A percentile compares a stretch with the other conserved stretches of the same genome.
These are phyloP conservation scores for Ascidia mentula DNA, from an alignment of 23 tunicate genomes.

Conservation along the genomic window DNA sequence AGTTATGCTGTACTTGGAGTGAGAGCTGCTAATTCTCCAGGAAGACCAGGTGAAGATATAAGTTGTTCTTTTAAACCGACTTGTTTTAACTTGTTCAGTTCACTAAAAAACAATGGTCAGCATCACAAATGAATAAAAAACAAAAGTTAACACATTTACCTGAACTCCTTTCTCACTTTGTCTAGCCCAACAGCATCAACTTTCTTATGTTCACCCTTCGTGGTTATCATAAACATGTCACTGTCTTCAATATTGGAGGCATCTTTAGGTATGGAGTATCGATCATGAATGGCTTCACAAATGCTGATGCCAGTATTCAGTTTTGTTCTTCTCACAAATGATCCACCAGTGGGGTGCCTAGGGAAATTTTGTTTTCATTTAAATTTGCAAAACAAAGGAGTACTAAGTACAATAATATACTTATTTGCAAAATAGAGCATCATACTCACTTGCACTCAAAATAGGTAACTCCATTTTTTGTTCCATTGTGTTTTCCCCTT, in stretches of 20 bases:
- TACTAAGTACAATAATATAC: not conserved
- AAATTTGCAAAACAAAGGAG: not conserved
- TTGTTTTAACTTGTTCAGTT: constrained; percentile 26
- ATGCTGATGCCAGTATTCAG: constrained; percentile 55
- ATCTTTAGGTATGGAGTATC: constrained; percentile 26
- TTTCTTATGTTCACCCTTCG: constrained; percentile 23
- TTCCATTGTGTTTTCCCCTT: constrained; percentile 88
- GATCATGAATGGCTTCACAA: constrained; percentile 50
- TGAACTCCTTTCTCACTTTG: constrained; percentile 57
- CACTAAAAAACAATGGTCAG: constrained; percentile 18
- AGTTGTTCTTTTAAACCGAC: constrained; percentile 38
- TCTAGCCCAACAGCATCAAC: constrained; percentile 82
- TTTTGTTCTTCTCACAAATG: constrained; percentile 61
- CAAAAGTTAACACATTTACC: constrained; percentile 6
- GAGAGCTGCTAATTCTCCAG: constrained; percentile 9
- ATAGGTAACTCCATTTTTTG: constrained; percentile 79
- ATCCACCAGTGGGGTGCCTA: constrained; percentile 69
- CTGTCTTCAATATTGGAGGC: not conserved
- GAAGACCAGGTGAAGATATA: constrained; percentile 48
- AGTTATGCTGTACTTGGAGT: constrained; percentile 48
- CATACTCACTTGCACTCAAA: constrained; percentile 56
- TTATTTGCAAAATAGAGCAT: not conserved
- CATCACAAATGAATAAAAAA: not conserved
- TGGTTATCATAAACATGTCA: constrained; percentile 30
- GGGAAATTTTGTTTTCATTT: not conserved